A percentile compares a stretch with the other conserved stretches of the same genome.
These are phyloP conservation scores for Pseudomyrmex cubaensis DNA, from an alignment of 1,140 invertebrate species.

Conservation along the genomic window DNA sequence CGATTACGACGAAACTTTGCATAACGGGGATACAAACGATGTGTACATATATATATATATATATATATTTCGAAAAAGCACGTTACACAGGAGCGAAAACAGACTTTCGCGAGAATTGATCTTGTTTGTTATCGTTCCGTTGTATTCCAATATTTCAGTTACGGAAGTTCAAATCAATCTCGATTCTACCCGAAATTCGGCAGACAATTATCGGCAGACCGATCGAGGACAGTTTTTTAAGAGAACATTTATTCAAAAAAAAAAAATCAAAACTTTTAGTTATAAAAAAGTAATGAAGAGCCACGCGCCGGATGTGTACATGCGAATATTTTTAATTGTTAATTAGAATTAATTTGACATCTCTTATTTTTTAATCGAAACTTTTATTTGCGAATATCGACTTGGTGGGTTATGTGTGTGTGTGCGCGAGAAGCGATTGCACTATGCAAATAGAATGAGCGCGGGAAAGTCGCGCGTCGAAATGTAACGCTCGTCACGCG, in stretches of 20 bases:
- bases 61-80: conserved; percentile 2
- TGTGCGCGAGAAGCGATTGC: background rate
- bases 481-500: conserved; percentile 14
- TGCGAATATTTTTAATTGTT: no score
- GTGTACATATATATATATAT: background rate
- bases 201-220: background rate
- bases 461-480: background rate
- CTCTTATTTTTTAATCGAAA: background rate
- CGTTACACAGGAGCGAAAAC: background rate
- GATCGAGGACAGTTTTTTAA: background rate
- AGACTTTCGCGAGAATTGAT: background rate
- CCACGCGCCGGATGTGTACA: no score
- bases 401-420: background rate
- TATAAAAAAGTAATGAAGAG: no score
- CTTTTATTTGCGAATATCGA: background rate
- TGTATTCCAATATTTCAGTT: background rate
- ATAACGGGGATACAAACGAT: background rate
- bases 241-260: background rate
- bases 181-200: background rate
- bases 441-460: no score
- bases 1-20: conserved; percentile 23
- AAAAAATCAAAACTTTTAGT: background rate
- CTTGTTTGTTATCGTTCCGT: background rate
- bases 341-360: no score
- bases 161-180: background rate